Conservation (phyloP, 2,888 invertebrate genomes). For the Pediacus dermestoides region DNA sequence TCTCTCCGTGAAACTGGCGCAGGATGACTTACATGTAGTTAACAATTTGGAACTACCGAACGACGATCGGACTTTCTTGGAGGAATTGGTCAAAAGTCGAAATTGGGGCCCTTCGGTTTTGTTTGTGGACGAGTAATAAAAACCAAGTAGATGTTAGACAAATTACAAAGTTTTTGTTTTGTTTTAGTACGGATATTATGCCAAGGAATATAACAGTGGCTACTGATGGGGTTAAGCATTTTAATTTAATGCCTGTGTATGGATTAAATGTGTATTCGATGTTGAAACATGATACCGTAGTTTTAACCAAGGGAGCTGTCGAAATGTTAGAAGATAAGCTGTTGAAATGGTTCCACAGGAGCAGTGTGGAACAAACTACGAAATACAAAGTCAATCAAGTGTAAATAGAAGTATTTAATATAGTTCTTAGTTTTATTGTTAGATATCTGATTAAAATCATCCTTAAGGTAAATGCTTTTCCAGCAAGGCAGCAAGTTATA, state of each 20-base stretch:
- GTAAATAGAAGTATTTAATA: too few relatives aligned
- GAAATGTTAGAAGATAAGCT: constrained; percentile 79
- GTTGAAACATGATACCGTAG: constrained; percentile 92
- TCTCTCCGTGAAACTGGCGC: constrained; percentile 87
- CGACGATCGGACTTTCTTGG: constrained; percentile 72
- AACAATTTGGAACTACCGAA: constrained; percentile 81
- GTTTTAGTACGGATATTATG: constrained; percentile 76
- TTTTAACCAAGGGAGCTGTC: constrained; percentile 80
- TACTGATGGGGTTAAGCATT: constrained; percentile 70
- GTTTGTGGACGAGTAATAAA: constrained; percentile 81
- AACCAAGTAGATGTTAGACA: too few relatives aligned
- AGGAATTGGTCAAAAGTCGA: constrained; percentile 75
- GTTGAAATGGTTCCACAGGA: constrained; percentile 64
- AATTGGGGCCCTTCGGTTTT: constrained; percentile 97
- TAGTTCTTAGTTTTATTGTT: too few relatives aligned
- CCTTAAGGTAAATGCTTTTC: too few relatives aligned
- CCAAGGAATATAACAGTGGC: constrained; percentile 85
- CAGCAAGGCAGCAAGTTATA: too few relatives aligned
- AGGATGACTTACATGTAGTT: constrained; percentile 92
- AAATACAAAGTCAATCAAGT: constrained; percentile 64
- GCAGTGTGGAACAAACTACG: constrained; percentile 49
- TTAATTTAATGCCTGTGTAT: constrained; percentile 94
- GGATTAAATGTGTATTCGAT: constrained; percentile 95
- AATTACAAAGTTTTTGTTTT: constrained; percentile 42
- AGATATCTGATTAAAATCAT: too few relatives aligned